Evolutionary conservation across 2,888 invertebrate genomes (phyloP).

Genomic region (Chirona hameri): DNA sequence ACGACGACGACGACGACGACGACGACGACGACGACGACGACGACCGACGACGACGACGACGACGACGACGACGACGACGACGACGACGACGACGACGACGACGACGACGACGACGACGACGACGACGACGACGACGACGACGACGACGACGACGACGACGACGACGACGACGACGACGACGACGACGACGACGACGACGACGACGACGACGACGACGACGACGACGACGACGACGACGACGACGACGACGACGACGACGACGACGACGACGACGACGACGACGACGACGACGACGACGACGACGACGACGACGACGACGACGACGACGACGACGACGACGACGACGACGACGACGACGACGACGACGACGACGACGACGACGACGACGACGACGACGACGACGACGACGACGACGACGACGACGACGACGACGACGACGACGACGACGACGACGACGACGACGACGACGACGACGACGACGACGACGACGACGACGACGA

Average conservation of each 20-base stretch:
- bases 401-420: slow-evolving; percentile 22
- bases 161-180: slow-evolving; percentile 22
- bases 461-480: slow-evolving; percentile 22
- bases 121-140: slow-evolving; percentile 22
- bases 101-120: slow-evolving; percentile 22
- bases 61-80: slow-evolving; percentile 22
- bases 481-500: slow-evolving; percentile 22
- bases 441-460: slow-evolving; percentile 22
- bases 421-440: slow-evolving; percentile 22
- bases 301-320: slow-evolving; percentile 22
- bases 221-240: slow-evolving; percentile 22
- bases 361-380: slow-evolving; percentile 22
- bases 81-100: slow-evolving; percentile 22
- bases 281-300: slow-evolving; percentile 22
- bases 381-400: slow-evolving; percentile 22
- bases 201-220: slow-evolving; percentile 22
- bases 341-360: slow-evolving; percentile 22
- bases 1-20: slow-evolving; percentile 22
- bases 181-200: slow-evolving; percentile 22
- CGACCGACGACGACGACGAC: no score
- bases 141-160: slow-evolving; percentile 22
- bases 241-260: slow-evolving; percentile 22
- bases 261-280: slow-evolving; percentile 22
- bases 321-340: slow-evolving; percentile 22
- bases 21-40: slow-evolving; percentile 22